Conservation (phyloP, 2,888 invertebrate species). For the Linnaemya tessellans region DNA sequence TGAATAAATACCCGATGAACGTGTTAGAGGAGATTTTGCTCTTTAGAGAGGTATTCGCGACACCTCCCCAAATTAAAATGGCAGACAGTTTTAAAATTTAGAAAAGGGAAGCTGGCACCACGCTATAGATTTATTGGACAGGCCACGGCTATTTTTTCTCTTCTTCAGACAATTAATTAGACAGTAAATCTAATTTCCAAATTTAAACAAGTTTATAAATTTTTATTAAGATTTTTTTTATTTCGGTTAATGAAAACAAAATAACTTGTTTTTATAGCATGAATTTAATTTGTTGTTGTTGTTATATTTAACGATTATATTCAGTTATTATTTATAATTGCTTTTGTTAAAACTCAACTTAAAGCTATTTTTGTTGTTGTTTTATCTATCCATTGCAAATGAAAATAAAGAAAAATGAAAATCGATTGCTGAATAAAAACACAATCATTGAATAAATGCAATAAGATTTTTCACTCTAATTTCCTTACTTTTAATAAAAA, state of each 20-base stretch:
- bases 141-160: too few relatives aligned
- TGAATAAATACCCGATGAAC: too few relatives aligned
- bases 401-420: conserved; percentile 25
- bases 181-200: too few relatives aligned
- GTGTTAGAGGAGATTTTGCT: too few relatives aligned
- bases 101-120: too few relatives aligned
- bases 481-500: background rate
- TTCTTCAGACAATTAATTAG: too few relatives aligned
- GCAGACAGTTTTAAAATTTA: too few relatives aligned
- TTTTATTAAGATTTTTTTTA: conserved; percentile 24
- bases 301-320: conserved; percentile 45
- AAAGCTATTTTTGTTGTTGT: conserved; percentile 63
- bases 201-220: background rate
- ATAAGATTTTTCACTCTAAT: conserved; percentile 45
- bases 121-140: too few relatives aligned
- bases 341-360: conserved; percentile 63
- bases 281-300: conserved; percentile 58
- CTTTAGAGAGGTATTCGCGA: too few relatives aligned
- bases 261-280: conserved; percentile 62
- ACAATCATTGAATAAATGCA: conserved; percentile 61
- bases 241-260: conserved; percentile 67
- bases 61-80: too few relatives aligned
- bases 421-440: conserved; percentile 29
- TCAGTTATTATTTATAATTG: conserved; percentile 44
- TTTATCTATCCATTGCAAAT: conserved; percentile 57